Conservation (phyloP, 2,113 vertebrate genomes). For the Camelus bactrianus region DNA sequence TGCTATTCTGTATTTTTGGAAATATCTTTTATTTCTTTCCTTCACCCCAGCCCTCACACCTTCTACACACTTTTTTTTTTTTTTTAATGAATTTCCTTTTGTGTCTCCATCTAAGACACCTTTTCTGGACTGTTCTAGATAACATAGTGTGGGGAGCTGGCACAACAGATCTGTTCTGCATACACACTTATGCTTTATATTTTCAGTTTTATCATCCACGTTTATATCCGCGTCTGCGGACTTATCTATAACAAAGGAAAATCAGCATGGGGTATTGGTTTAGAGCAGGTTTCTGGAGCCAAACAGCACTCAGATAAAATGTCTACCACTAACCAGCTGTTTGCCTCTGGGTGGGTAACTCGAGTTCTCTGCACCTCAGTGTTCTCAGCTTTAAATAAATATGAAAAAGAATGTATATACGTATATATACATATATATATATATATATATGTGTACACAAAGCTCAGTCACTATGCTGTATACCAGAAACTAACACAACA, state of each 20-base stretch:
- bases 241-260: neutral
- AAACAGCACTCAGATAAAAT: neutral
- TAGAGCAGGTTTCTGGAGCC: neutral
- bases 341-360: neutral
- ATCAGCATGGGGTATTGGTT: neutral
- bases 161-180: neutral
- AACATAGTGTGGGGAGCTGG: fast-evolving
- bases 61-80: neutral
- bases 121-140: neutral
- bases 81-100: neutral
- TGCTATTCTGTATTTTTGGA: neutral
- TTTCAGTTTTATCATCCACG: neutral
- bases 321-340: neutral
- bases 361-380: neutral
- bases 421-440: too few relatives aligned
- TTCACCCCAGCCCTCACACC: fast-evolving
- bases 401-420: too few relatives aligned
- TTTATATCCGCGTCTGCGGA: neutral
- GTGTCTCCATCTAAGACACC: neutral
- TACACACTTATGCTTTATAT: neutral
- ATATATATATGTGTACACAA: too few relatives aligned
- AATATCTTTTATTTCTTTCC: neutral
- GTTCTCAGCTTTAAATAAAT: neutral
- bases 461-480: too few relatives aligned
- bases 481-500: too few relatives aligned